A percentile compares a stretch with the other conserved stretches of the same genome.
Conservation (phyloP, 1,140 invertebrate species). For the Ericerus pela region DNA sequence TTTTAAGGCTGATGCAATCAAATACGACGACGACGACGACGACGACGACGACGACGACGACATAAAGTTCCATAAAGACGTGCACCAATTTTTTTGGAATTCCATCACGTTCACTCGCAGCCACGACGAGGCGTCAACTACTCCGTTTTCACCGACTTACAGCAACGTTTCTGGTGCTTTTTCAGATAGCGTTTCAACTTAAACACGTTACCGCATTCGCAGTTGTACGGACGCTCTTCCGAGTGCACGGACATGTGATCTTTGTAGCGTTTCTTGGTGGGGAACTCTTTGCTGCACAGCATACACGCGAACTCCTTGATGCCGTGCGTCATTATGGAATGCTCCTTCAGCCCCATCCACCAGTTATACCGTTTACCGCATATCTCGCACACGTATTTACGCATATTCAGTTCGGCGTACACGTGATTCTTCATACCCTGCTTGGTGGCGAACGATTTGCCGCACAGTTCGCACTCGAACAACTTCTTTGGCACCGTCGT, state of each 20-base stretch:
- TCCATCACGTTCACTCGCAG: too few relatives aligned
- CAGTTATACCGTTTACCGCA: slow-evolving; percentile 13
- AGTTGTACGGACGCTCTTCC: slow-evolving; percentile 14
- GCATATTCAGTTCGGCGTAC: slow-evolving; percentile 8
- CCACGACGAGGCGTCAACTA: too few relatives aligned
- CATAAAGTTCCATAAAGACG: too few relatives aligned
- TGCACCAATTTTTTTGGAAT: too few relatives aligned
- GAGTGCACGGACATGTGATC: slow-evolving; percentile 15
- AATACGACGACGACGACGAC: too few relatives aligned
- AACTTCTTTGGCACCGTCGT: slow-evolving; percentile 71
- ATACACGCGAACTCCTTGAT: slow-evolving; percentile 14
- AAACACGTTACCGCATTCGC: slow-evolving; percentile 3
- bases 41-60: too few relatives aligned
- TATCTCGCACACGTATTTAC: slow-evolving; percentile 14
- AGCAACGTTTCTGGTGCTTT: neutral
- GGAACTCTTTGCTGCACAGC: slow-evolving; percentile 9
- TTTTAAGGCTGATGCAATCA: too few relatives aligned
- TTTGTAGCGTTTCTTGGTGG: neutral
- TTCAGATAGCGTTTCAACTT: neutral
- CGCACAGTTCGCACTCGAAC: slow-evolving; percentile 67
- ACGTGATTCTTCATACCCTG: slow-evolving; percentile 83
- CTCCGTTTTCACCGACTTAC: too few relatives aligned
- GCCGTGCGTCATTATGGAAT: slow-evolving; percentile 5
- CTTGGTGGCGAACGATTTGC: slow-evolving; percentile 83
- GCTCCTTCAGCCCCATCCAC: slow-evolving; percentile 12